These are phyloP conservation scores for Riptortus pedestris DNA, from an alignment of 1,140 invertebrate species.

Conservation along the genomic window DNA sequence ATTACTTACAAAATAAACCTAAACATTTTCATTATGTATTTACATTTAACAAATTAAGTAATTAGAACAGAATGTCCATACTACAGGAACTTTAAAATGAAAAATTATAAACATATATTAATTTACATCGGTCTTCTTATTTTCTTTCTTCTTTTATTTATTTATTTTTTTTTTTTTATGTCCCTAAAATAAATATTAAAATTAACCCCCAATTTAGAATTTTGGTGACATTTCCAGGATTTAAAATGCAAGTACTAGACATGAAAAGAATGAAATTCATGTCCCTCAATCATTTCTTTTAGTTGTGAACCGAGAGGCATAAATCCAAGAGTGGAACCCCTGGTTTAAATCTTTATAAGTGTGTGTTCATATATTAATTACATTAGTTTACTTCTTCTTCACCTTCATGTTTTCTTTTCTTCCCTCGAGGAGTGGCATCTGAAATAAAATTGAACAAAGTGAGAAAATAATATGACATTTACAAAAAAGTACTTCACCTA, in stretches of 20 bases:
- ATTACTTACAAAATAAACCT: constrained; percentile 8
- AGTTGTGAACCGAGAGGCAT: constrained; percentile 12
- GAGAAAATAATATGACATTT: too few species aligned
- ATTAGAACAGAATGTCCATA: too few species aligned
- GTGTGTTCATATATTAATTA: background rate
- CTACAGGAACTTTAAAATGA: too few species aligned
- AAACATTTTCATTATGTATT: constrained; percentile 5
- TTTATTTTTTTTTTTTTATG: constrained; percentile 1
- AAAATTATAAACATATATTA: too few species aligned
- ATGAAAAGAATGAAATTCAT: constrained; percentile 7
- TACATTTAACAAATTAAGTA: too few species aligned
- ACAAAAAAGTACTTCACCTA: too few species aligned
- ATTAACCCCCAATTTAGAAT: too few species aligned
- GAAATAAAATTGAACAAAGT: constrained; percentile 32
- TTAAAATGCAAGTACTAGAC: constrained; percentile 7
- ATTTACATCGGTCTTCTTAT: constrained; percentile 8
- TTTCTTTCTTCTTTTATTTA: too few species aligned
- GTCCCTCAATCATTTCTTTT: constrained; percentile 17
- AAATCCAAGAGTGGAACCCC: constrained; percentile 9
- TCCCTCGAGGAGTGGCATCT: constrained; percentile 49
- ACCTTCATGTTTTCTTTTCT: constrained; percentile 61
- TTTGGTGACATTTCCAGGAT: too few species aligned
- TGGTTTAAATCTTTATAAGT: constrained; percentile 11
- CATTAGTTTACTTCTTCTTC: constrained; percentile 37
- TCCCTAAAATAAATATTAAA: too few species aligned